A percentile compares a stretch with the other conserved stretches of the same genome.
phyloP scores from a whole-genome alignment of 2,888 invertebrate species.

The Coleophora deauratella region DNA sequence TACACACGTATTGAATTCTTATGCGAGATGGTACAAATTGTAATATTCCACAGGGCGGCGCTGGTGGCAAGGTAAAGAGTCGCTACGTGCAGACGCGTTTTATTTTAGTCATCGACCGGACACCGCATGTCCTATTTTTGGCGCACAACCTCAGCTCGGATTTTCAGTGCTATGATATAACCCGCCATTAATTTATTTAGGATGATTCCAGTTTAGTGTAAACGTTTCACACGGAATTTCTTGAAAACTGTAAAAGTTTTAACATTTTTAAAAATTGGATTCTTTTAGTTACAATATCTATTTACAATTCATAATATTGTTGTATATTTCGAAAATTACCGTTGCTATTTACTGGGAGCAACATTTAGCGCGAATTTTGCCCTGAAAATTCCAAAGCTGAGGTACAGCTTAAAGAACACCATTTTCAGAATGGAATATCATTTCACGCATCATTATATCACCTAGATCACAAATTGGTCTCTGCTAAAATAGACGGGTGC shows the following conservation, averaged over 20 bases:
- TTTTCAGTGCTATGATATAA: no score
- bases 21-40: constrained; percentile 26
- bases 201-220: no score
- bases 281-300: no score
- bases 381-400: constrained; percentile 19
- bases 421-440: constrained; percentile 31
- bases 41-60: constrained; percentile 64
- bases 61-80: constrained; percentile 64
- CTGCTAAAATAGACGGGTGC: constrained; percentile 17
- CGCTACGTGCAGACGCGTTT: constrained; percentile 29
- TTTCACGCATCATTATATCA: constrained; percentile 18
- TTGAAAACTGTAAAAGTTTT: no score
- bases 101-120: constrained; percentile 30
- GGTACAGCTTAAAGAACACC: constrained; percentile 20
- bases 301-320: no score
- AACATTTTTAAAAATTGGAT: no score
- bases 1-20: not conserved
- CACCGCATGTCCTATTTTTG: constrained; percentile 47
- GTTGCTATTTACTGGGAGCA: no score
- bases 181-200: no score
- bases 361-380: no score
- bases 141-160: constrained; percentile 22
- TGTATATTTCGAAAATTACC: no score
- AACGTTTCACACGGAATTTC: no score
- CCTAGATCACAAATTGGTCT: constrained; percentile 23